phyloP scores from a whole-genome alignment of 2,113 vertebrate genomes.

The Corynorhinus townsendii region DNA sequence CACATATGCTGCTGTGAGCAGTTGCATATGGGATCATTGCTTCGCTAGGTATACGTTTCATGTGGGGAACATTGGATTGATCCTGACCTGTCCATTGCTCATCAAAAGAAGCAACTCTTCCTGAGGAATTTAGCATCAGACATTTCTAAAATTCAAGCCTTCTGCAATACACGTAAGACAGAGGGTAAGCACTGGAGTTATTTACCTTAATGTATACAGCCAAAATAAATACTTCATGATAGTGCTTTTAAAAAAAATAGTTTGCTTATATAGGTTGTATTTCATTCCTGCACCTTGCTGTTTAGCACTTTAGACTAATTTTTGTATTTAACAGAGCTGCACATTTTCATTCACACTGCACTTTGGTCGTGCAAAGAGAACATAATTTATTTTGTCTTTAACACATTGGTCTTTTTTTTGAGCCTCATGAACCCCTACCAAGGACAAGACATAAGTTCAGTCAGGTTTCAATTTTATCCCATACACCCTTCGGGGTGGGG shows the following conservation, averaged over 20 bases:
- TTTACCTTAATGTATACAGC: neutral
- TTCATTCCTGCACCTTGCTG: neutral
- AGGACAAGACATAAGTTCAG: neutral
- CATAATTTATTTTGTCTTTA: neutral
- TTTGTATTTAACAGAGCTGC: neutral
- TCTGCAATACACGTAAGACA: conserved; percentile 56
- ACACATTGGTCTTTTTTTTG: neutral
- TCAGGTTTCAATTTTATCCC: neutral
- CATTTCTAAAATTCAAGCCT: conserved; percentile 69
- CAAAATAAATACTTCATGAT: neutral
- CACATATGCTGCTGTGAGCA: neutral
- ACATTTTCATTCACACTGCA: neutral
- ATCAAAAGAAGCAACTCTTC: conserved; percentile 68
- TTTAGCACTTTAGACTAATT: neutral
- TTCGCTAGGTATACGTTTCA: conserved; percentile 73
- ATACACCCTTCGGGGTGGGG: neutral
- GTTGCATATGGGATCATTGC: neutral
- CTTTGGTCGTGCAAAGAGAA: neutral
- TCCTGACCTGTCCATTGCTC: conserved; percentile 55
- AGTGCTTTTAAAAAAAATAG: neutral
- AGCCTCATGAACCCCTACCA: neutral
- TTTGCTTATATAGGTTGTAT: neutral
- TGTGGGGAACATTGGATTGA: conserved; percentile 73
- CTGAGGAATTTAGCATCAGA: conserved; percentile 69
- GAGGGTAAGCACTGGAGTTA: conserved; percentile 62